Evolutionary conservation across 2,113 vertebrate species (phyloP).

Genomic region (Motacilla tschutschensis): DNA sequence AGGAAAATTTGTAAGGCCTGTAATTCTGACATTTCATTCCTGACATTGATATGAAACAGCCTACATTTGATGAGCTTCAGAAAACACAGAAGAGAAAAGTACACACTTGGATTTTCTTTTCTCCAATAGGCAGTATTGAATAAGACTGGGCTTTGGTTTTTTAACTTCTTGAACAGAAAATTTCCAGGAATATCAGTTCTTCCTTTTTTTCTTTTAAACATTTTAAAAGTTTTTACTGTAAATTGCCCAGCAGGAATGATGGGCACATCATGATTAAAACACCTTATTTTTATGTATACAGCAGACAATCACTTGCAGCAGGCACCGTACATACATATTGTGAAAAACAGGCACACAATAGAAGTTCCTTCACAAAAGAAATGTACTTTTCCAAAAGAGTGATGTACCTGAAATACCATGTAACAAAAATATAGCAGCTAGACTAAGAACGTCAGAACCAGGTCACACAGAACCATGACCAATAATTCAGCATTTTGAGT

Average conservation of each 20-base stretch:
- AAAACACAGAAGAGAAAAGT: conserved; percentile 26
- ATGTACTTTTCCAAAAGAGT: conserved; percentile 35
- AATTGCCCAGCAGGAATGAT: conserved; percentile 31
- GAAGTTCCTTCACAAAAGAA: conserved; percentile 44
- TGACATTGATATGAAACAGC: conserved; percentile 23
- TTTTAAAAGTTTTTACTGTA: not conserved
- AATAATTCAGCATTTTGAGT: conserved; percentile 14
- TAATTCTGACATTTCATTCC: conserved; percentile 34
- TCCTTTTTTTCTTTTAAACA: not conserved
- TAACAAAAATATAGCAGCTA: conserved; percentile 37
- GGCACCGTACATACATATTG: conserved; percentile 33
- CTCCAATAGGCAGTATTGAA: not conserved
- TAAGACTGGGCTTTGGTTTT: conserved; percentile 8
- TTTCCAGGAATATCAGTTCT: not conserved
- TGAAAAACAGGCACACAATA: conserved; percentile 56
- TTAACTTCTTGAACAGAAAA: not conserved
- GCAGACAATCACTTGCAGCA: conserved; percentile 28
- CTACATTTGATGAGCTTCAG: not conserved
- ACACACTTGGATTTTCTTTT: conserved; percentile 20
- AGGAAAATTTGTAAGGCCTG: conserved; percentile 10
- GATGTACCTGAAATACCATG: conserved; percentile 22
- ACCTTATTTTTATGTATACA: conserved; percentile 58
- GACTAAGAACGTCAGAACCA: conserved; percentile 43
- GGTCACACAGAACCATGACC: conserved; percentile 39
- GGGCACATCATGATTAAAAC: conserved; percentile 44